phyloP scores from a whole-genome alignment of 2,113 vertebrate genomes.

The Megaceryle maxima region DNA sequence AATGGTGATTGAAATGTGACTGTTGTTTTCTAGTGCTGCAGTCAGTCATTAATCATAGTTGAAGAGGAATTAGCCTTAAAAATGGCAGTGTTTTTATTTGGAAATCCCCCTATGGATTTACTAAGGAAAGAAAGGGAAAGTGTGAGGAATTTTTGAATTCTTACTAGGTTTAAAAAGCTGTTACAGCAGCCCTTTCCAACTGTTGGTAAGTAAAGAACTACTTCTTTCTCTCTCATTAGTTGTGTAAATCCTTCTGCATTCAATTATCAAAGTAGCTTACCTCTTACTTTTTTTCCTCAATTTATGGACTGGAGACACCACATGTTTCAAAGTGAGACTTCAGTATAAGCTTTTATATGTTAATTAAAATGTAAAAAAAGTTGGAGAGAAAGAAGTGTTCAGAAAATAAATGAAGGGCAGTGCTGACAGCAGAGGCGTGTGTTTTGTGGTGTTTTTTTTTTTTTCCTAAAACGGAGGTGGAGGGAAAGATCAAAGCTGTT shows the following conservation, averaged over 20 bases:
- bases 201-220: not conserved
- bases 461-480: not conserved
- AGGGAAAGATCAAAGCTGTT: not conserved
- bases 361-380: not conserved
- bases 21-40: not conserved
- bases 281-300: not conserved
- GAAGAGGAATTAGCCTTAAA: not conserved
- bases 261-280: not conserved
- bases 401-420: not conserved
- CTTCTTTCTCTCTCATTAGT: not conserved
- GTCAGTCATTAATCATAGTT: not conserved
- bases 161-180: not conserved
- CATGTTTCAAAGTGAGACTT: not conserved
- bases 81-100: not conserved
- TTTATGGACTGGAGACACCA: not conserved
- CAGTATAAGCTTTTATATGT: not conserved
- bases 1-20: not conserved
- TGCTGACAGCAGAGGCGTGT: not conserved
- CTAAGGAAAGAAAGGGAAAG: not conserved
- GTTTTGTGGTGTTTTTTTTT: not conserved
- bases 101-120: not conserved
- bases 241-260: not conserved
- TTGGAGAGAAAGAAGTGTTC: not conserved
- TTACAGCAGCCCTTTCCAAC: not conserved
- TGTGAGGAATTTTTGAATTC: not conserved